phyloP scores from a whole-genome alignment of 2,888 invertebrate species.

The Patella pellucida region DNA sequence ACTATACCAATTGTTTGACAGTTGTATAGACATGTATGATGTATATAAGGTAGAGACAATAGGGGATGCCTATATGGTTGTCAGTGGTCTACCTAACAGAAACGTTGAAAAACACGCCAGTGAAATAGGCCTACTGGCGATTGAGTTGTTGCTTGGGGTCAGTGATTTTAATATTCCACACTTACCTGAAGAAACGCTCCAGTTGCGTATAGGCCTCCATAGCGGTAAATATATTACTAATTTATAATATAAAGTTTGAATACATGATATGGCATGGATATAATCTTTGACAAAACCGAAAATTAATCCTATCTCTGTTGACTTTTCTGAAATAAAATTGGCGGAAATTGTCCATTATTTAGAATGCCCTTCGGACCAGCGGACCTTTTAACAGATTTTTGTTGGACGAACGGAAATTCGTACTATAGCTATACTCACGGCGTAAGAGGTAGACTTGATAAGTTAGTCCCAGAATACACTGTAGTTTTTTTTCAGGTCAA shows the following conservation, averaged over 20 bases:
- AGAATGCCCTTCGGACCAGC: too few species aligned
- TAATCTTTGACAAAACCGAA: too few species aligned
- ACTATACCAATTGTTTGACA: slow-evolving; percentile 56
- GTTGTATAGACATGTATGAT: slow-evolving; percentile 54
- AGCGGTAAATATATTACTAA: slow-evolving; percentile 43
- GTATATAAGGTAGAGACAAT: slow-evolving; percentile 63
- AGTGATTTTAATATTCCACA: slow-evolving; percentile 56
- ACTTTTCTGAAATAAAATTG: neutral
- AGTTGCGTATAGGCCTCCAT: slow-evolving; percentile 57
- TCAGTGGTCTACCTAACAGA: slow-evolving; percentile 52
- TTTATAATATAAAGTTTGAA: too few species aligned
- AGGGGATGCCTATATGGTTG: slow-evolving; percentile 62
- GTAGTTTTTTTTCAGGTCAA: too few species aligned
- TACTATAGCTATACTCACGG: too few species aligned
- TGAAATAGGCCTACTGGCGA: slow-evolving; percentile 56
- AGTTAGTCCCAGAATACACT: too few species aligned
- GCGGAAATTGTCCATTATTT: too few species aligned
- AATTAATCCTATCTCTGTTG: neutral
- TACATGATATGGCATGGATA: too few species aligned
- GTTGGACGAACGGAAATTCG: too few species aligned
- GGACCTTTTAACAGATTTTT: too few species aligned
- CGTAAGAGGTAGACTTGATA: too few species aligned
- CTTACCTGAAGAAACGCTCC: slow-evolving; percentile 50
- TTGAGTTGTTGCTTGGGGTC: slow-evolving; percentile 53
- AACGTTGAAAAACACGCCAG: slow-evolving; percentile 56